These are phyloP conservation scores for Nomada fucata DNA, from an alignment of 2,888 invertebrate genomes.

Conservation along the genomic window DNA sequence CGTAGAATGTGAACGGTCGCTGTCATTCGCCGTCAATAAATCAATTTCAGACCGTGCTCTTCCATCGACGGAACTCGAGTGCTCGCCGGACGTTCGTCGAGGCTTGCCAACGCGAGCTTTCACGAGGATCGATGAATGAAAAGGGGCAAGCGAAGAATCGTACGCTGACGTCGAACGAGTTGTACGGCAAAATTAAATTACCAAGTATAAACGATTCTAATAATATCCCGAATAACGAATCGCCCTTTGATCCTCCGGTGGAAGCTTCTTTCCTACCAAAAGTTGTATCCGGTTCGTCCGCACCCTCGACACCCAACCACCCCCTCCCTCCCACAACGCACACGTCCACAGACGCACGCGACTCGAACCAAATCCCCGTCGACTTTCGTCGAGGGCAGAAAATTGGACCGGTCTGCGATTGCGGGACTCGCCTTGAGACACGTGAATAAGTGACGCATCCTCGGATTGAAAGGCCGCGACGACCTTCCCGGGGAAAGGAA, in stretches of 20 bases:
- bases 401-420: not conserved
- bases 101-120: not conserved
- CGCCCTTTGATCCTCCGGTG: no score
- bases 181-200: not conserved
- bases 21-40: slow-evolving; percentile 2
- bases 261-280: no score
- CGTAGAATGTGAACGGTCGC: not conserved
- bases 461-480: slow-evolving; percentile 15
- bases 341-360: not conserved
- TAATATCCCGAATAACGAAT: no score
- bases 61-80: slow-evolving; percentile 1
- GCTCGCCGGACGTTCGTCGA: not conserved
- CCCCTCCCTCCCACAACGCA: no score
- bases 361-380: no score
- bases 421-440: slow-evolving; percentile 9
- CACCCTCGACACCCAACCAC: no score
- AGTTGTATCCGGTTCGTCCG: no score
- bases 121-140: not conserved
- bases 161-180: not conserved
- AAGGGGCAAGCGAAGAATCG: not conserved
- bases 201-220: not conserved
- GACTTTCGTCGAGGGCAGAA: not conserved
- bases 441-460: slow-evolving; percentile 36
- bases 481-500: slow-evolving; percentile 27
- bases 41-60: slow-evolving; percentile 7